Conservation (phyloP, 2,113 vertebrate species). For the Mungos mungo region DNA sequence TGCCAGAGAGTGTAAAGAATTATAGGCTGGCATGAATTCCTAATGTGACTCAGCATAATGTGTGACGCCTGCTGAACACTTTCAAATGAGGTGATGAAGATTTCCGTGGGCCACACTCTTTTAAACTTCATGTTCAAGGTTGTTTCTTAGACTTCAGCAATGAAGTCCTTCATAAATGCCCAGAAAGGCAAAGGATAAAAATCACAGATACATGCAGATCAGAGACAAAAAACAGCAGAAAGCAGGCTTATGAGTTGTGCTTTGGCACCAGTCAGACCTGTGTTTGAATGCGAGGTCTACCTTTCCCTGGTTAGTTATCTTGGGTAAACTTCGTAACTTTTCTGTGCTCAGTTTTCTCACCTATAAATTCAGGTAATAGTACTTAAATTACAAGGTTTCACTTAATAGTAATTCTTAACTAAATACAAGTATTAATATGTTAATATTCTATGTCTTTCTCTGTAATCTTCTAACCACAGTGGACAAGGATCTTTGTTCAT, state of each 20-base stretch:
- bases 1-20: conserved; percentile 34
- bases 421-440: background rate
- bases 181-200: background rate
- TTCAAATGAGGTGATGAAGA: conserved; percentile 40
- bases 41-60: conserved; percentile 56
- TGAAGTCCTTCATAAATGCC: background rate
- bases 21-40: conserved; percentile 47
- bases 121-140: conserved; percentile 54
- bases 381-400: background rate
- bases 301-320: background rate
- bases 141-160: conserved; percentile 17
- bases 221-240: background rate
- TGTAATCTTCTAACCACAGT: background rate
- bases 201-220: background rate
- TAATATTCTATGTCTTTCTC: background rate
- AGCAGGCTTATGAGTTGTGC: background rate
- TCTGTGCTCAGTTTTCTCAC: background rate
- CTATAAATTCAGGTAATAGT: background rate
- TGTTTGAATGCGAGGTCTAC: background rate
- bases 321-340: background rate
- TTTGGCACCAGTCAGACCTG: background rate
- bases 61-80: background rate
- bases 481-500: background rate
- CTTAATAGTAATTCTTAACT: background rate
- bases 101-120: background rate